phyloP scores from a whole-genome alignment of 2,797 vertebrate genomes.

The Poeciliopsis presidionis region DNA sequence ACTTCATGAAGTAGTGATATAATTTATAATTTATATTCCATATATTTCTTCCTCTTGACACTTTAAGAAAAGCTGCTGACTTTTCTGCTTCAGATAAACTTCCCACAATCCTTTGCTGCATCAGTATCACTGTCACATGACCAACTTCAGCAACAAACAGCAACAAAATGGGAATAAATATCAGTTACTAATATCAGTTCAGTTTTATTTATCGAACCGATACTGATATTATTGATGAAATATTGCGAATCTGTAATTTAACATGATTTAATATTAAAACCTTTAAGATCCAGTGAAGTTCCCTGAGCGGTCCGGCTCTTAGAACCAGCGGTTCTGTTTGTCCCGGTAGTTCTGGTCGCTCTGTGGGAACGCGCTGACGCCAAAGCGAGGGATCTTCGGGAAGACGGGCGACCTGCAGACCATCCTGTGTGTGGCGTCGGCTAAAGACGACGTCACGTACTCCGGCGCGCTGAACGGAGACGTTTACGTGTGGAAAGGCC shows the following conservation, averaged over 20 bases:
- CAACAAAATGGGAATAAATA: no score
- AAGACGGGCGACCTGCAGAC: slow-evolving; percentile 96
- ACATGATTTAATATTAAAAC: not conserved
- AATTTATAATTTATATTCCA: no score
- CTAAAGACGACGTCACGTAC: slow-evolving; percentile 93
- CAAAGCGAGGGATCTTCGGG: slow-evolving; percentile 94
- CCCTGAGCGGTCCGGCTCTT: no score
- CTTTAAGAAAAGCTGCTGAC: no score
- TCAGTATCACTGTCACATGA: no score
- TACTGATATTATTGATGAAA: no score
- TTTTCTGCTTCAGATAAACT: no score
- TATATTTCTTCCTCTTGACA: not conserved
- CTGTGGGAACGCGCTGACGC: slow-evolving; percentile 93
- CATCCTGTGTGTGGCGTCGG: slow-evolving; percentile 91
- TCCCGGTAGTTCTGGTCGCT: slow-evolving; percentile 89
- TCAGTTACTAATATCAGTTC: no score
- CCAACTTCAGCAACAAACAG: no score
- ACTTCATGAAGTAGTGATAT: no score
- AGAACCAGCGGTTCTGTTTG: not conserved
- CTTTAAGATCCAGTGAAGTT: not conserved
- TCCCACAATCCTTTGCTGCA: no score
- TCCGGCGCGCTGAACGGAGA: slow-evolving; percentile 96
- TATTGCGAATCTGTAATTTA: not conserved
- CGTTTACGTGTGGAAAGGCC: slow-evolving; percentile 95
- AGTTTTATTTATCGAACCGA: no score